Evolutionary conservation across 2,888 invertebrate genomes (phyloP), one percentile per base, ranked within the genome.

Genomic region (Panorpa germanica): DNA sequence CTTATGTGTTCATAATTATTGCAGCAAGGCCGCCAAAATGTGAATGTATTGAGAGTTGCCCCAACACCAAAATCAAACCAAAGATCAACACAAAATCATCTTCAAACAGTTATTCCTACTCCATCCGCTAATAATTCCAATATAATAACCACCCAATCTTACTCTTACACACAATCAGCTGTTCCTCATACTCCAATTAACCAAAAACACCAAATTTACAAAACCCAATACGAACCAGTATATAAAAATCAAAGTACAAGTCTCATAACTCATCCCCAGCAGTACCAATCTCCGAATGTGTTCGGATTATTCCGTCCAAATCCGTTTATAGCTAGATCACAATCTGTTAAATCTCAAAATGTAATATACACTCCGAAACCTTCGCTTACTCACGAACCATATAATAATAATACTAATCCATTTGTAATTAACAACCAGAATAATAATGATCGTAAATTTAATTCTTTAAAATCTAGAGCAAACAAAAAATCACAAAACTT

Each of bases 11-110:
- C 12, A 11, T 7, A 5, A n/a, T 25, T 13, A 11, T 25, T 13
- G 5, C 14, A 10, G 18, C 20, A 19, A 19, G 14, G 12, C 20
- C 19, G 19, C 18, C 20, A 20, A 18, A 13, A 25, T n/a, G 18
- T 17, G 18, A 53, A 61, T 66, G 41, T 53, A 65, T 40, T 49
- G 45, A 52, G 49, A 48, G 46, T 50, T 45, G 48, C 50, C 38
- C 52, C 53, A 47, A 50, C 50, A 45, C 48, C 50, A 45, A 52
- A 52, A 48, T n/a, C n/a, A n/a, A n/a, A n/a, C n/a, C n/a, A n/a
- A n/a, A n/a, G n/a, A n/a, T n/a, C n/a, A n/a, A n/a, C n/a, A n/a
- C n/a, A n/a, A n/a, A n/a, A n/a, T n/a, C n/a, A n/a, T n/a, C n/a
- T n/a, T n/a, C n/a, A n/a, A n/a, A n/a, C n/a, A n/a, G n/a, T n/a